Evolutionary conservation across 2,797 vertebrate species (phyloP).

Genomic region (Pachyuromys duprasi): DNA sequence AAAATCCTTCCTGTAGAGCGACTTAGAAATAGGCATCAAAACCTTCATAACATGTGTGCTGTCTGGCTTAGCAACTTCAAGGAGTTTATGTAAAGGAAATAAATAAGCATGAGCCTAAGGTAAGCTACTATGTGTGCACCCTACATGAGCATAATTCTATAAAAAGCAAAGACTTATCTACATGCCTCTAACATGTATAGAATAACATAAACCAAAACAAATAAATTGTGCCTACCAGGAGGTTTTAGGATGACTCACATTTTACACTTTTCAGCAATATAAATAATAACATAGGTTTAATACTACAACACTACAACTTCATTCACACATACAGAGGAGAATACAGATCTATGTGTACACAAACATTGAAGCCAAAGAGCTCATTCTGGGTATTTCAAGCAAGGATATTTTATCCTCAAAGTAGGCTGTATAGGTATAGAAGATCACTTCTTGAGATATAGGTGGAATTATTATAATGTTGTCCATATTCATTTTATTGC

Average conservation of each 20-base stretch:
- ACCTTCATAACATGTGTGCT: not conserved
- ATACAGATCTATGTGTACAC: not conserved
- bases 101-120: not conserved
- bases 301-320: not conserved
- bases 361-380: not conserved
- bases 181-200: not conserved
- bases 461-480: not conserved
- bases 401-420: not conserved
- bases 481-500: not conserved
- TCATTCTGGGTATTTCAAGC: not conserved
- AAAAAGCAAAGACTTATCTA: not conserved
- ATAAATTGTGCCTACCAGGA: not conserved
- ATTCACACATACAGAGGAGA: not conserved
- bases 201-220: not conserved
- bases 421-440: not conserved
- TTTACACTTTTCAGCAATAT: conserved; percentile 13
- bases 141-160: not conserved
- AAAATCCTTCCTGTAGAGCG: not conserved
- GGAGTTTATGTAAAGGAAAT: not conserved
- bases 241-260: conserved; percentile 32
- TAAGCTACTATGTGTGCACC: not conserved
- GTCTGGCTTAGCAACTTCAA: not conserved
- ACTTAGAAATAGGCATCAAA: not conserved
- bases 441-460: not conserved
- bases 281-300: not conserved